Conservation (phyloP, 2,888 invertebrate species). For the Linyphia triangularis region DNA sequence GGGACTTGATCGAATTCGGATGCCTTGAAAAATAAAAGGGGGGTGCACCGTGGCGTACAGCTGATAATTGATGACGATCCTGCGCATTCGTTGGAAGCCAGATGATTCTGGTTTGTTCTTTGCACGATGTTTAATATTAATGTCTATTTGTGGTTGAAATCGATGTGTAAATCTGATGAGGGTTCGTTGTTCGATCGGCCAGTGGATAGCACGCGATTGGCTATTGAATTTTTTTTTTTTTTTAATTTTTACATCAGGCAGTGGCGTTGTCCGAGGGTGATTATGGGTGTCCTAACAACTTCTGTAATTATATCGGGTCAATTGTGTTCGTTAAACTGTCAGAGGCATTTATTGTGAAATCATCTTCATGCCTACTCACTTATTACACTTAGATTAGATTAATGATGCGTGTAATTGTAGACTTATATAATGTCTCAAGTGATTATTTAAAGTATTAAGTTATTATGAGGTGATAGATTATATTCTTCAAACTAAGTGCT, state of each 20-base stretch:
- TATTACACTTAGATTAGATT: no score
- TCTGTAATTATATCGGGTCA: no score
- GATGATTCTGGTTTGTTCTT: not conserved
- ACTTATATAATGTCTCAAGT: no score
- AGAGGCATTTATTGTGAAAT: no score
- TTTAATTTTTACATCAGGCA: not conserved
- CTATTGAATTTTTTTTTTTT: not conserved
- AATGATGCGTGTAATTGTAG: no score
- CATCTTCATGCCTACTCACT: no score
- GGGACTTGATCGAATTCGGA: conserved; percentile 59
- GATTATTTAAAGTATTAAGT: no score
- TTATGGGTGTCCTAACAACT: no score
- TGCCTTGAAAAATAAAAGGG: conserved; percentile 14
- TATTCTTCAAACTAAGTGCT: no score
- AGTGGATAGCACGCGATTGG: not conserved
- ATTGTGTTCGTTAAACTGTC: no score
- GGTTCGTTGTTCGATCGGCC: not conserved
- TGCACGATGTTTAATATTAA: conserved; percentile 33
- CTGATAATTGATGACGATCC: conserved; percentile 59
- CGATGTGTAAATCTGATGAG: not conserved
- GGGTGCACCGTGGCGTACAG: conserved; percentile 30
- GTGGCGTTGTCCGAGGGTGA: no score
- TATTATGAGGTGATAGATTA: no score
- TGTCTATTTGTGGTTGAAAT: not conserved
- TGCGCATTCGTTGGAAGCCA: not conserved